phyloP scores from a whole-genome alignment of 2,888 invertebrate genomes.

The Drosophila subquinaria region DNA sequence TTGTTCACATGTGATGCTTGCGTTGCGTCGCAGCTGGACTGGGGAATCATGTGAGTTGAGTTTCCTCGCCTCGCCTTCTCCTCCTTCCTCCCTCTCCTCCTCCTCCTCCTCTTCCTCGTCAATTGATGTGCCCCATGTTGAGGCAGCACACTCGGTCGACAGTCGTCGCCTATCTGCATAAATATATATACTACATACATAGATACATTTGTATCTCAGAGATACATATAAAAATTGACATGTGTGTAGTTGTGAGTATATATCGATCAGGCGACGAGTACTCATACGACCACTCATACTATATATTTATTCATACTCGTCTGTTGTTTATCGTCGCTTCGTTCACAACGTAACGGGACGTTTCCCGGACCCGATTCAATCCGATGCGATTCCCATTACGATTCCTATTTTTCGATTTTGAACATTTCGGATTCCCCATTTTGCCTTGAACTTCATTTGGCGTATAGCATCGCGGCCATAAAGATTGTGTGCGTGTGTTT shows the following conservation, averaged over 20 bases:
- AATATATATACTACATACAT: slow-evolving; percentile 29
- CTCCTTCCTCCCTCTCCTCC: not conserved
- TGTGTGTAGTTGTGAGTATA: not conserved
- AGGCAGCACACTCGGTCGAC: slow-evolving; percentile 9
- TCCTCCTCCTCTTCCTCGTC: slow-evolving; percentile 5
- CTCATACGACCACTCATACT: slow-evolving; percentile 28
- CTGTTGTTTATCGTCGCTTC: slow-evolving; percentile 32
- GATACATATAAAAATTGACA: not conserved
- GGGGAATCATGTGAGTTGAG: slow-evolving; percentile 55
- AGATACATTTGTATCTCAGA: slow-evolving; percentile 1
- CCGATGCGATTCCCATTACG: slow-evolving; percentile 33
- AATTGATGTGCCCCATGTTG: slow-evolving; percentile 57
- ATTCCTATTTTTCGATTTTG: slow-evolving; percentile 10
- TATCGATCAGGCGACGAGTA: slow-evolving; percentile 51
- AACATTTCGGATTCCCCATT: slow-evolving; percentile 10
- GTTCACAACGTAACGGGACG: slow-evolving; percentile 38
- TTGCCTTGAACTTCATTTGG: slow-evolving; percentile 77
- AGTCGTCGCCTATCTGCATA: slow-evolving; percentile 58
- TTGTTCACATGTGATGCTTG: slow-evolving; percentile 68
- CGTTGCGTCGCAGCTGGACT: slow-evolving; percentile 49
- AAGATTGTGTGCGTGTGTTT: slow-evolving; percentile 44
- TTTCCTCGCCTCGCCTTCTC: slow-evolving; percentile 2
- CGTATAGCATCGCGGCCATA: slow-evolving; percentile 70
- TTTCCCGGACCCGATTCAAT: not conserved
- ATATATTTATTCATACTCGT: slow-evolving; percentile 19